Evolutionary conservation across 2,888 invertebrate genomes (phyloP).

Genomic region (Leptinotarsa juncta): DNA sequence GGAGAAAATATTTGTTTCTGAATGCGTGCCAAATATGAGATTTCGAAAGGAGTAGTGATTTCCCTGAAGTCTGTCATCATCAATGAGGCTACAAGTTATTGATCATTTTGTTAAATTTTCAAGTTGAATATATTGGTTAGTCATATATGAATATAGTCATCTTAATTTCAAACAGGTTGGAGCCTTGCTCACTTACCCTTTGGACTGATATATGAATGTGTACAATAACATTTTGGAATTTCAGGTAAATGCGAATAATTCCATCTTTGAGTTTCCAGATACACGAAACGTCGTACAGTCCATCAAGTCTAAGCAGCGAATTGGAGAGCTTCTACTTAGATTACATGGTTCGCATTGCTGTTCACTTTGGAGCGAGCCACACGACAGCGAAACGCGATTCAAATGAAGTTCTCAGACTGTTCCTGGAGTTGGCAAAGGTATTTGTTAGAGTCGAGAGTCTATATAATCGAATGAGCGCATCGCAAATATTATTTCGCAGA

Average conservation of each 20-base stretch:
- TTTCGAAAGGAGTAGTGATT: too few species aligned
- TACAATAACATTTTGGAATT: neutral
- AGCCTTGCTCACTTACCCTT: too few species aligned
- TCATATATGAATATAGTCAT: neutral
- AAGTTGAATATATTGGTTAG: too few species aligned
- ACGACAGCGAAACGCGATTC: conserved; percentile 55
- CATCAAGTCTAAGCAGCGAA: conserved; percentile 50
- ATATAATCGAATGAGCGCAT: conserved; percentile 3
- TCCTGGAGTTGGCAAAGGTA: conserved; percentile 58
- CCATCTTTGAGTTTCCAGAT: conserved; percentile 50
- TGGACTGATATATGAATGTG: neutral
- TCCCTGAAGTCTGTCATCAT: too few species aligned
- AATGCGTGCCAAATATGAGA: too few species aligned
- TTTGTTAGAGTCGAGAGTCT: conserved; percentile 24
- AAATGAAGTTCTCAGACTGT: conserved; percentile 57
- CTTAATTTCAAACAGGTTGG: too few species aligned
- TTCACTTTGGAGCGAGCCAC: conserved; percentile 55
- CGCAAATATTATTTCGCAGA: neutral
- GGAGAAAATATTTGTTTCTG: too few species aligned
- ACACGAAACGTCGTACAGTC: conserved; percentile 49
- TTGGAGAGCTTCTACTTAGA: conserved; percentile 53
- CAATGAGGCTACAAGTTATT: too few species aligned
- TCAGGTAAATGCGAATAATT: conserved; percentile 17
- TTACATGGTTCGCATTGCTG: conserved; percentile 60
- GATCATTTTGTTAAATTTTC: too few species aligned